Evolutionary conservation across 1,140 invertebrate genomes (phyloP), one percentile per base, ranked within the genome.

Genomic region (Cotesia vestalis): DNA sequence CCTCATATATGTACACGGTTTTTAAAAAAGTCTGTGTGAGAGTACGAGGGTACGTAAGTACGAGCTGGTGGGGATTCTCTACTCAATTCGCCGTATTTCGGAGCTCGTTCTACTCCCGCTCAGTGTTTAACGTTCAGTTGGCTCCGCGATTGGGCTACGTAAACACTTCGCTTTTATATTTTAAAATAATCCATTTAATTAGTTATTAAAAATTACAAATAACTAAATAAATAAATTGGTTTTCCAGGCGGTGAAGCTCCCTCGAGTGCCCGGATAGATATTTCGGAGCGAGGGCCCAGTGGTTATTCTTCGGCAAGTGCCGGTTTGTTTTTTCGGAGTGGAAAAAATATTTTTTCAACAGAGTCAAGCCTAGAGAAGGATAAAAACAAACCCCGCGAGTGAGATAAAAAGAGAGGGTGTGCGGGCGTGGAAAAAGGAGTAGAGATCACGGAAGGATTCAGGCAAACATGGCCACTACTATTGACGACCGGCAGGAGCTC

Each of bases 401-500:
- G 53, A 66, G 53, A 63, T 74, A 35, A 69, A 74, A 66, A 78
- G 62, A 73, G 69, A 73, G 75, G 55, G 52, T 12, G 61, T 34
- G 66, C 46, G 35, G 64, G 75, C 20, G 46, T 70, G 59, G 72
- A 72, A 73, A 75, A 64, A 35, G 64, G 57, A 74, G 40, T 46
- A 9, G 40, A 46, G 69, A 74, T 61, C 60, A 74, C 78, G 75
- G 66, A 79, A 80, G 78, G 77, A 81, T 82, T 79, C 76, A 73
- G 72, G 17, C 81, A 85, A 27, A 84, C 81, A 86, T 86, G 85
- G 84, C 85, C 79, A 85, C 85, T 75, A 72, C 83, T 72, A 83
- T 84, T 73, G 85, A 86, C 81, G 84, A 85, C 79, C 84, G 82
- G 80, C 84, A 85, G 78, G 85, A 86, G 73, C 76, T 86, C 70